Conservation (phyloP, 37 sponge, comb jelly and placozoan genomes). For the Axinella damicornis region DNA sequence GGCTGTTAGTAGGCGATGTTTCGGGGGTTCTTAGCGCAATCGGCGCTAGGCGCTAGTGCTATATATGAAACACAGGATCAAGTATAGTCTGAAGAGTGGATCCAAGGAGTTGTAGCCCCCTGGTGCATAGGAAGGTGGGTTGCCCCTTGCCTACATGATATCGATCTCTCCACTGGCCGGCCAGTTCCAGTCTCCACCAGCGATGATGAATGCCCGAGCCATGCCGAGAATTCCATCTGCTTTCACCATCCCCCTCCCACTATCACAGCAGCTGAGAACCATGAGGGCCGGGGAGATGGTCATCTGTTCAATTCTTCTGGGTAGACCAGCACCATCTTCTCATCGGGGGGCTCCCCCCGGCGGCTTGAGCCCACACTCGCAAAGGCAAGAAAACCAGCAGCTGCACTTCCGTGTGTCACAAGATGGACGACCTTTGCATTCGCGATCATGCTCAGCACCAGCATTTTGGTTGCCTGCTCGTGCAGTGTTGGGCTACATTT, state of each 20-base stretch:
- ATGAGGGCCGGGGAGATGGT: slow-evolving; percentile 72
- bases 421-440: slow-evolving; percentile 72
- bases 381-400: slow-evolving; percentile 75
- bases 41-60: no score
- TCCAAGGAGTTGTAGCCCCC: slow-evolving; percentile 69
- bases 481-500: slow-evolving; percentile 47
- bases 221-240: slow-evolving; percentile 85
- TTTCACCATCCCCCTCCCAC: slow-evolving; percentile 66
- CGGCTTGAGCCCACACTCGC: slow-evolving; percentile 25
- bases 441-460: slow-evolving; percentile 45
- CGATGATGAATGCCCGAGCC: slow-evolving; percentile 82
- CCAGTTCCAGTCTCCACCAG: slow-evolving; percentile 87
- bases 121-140: slow-evolving; percentile 58
- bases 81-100: slow-evolving; percentile 83
- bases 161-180: slow-evolving; percentile 86
- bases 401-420: slow-evolving; percentile 75
- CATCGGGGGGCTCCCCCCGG: slow-evolving; percentile 2
- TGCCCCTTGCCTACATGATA: slow-evolving; percentile 84
- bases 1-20: no score
- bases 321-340: slow-evolving; percentile 53
- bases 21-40: no score
- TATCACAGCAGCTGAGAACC: slow-evolving; percentile 81
- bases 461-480: slow-evolving; percentile 72
- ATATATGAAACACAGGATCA: no score
- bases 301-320: slow-evolving; percentile 78